These are phyloP conservation scores for Oreochromis aureus DNA, from an alignment of 2,113 vertebrate species.

Conservation along the genomic window DNA sequence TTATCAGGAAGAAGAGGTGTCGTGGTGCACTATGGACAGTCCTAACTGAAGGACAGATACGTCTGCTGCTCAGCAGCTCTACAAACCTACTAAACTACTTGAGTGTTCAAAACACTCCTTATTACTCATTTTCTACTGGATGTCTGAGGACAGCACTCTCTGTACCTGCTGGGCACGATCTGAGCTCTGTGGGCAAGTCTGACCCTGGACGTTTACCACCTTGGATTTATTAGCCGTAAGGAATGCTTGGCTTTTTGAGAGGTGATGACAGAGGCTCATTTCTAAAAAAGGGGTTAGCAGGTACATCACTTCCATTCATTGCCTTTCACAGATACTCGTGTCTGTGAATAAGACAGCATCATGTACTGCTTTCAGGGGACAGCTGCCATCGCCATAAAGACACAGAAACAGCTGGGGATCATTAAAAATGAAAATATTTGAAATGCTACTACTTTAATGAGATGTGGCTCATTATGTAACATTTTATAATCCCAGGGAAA, in stretches of 20 bases:
- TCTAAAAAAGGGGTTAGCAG: background rate
- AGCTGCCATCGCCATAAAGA: constrained; percentile 36
- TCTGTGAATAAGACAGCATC: background rate
- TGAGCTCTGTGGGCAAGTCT: constrained; percentile 4
- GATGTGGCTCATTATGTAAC: constrained; percentile 19
- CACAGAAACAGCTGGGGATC: constrained; percentile 35
- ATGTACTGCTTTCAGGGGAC: background rate
- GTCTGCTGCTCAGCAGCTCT: background rate
- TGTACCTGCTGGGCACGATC: background rate
- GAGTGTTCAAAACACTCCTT: background rate
- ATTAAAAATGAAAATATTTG: constrained; percentile 23
- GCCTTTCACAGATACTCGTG: background rate
- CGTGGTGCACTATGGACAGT: background rate
- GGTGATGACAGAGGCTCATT: background rate
- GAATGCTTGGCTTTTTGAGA: background rate
- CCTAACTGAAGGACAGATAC: background rate
- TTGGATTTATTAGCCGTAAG: background rate
- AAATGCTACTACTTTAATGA: constrained; percentile 28
- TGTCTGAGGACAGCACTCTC: constrained; percentile 5
- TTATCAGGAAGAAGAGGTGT: background rate
- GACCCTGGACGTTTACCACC: background rate
- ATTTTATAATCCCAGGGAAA: constrained; percentile 18
- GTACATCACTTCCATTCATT: background rate
- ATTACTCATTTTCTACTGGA: background rate
- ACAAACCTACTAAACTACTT: background rate